Conservation (phyloP, 2,113 vertebrate genomes). For the Piprites chloris region DNA sequence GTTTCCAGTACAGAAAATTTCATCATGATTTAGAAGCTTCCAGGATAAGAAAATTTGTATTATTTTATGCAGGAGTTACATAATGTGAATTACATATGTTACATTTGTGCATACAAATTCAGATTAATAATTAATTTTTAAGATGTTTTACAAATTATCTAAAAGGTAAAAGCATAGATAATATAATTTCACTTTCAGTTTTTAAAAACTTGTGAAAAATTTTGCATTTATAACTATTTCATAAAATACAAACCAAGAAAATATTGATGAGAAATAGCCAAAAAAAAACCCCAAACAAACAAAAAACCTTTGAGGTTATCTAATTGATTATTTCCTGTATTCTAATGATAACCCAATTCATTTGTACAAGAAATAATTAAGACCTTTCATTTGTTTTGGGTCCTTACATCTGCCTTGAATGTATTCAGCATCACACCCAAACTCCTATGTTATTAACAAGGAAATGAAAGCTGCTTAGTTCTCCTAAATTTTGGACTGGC, state of each 20-base stretch:
- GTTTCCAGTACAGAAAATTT: background rate
- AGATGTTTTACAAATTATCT: background rate
- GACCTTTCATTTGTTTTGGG: background rate
- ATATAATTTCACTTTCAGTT: background rate
- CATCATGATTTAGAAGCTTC: slow-evolving; percentile 30
- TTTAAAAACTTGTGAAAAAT: background rate
- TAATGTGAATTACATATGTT: background rate
- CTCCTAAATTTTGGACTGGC: background rate
- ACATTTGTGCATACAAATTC: background rate
- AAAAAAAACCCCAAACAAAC: background rate
- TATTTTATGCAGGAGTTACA: background rate
- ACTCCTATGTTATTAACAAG: background rate
- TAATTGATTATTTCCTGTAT: background rate
- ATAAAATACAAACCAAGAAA: background rate
- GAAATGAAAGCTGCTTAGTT: background rate
- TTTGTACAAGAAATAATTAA: background rate
- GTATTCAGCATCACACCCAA: background rate
- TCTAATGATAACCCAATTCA: background rate
- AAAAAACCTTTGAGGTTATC: background rate
- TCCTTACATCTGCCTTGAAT: background rate
- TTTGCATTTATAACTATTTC: background rate
- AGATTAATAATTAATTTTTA: background rate
- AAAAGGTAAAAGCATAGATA: background rate
- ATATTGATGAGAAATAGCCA: background rate
- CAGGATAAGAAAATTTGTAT: background rate